phyloP scores from a whole-genome alignment of 2,797 vertebrate species.

The Crocidura indochinensis region DNA sequence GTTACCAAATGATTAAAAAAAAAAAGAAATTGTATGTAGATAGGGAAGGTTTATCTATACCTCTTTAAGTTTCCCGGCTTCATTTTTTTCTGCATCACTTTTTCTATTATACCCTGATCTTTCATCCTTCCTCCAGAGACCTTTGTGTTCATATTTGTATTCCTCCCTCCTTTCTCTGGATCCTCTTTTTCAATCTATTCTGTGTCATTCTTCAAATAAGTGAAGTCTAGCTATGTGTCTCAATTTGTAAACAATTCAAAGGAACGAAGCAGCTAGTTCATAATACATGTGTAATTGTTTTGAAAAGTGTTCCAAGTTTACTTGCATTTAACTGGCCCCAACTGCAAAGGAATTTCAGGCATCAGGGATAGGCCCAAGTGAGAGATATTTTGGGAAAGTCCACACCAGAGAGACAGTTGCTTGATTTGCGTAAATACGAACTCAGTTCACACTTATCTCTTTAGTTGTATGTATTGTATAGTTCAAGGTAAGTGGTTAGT shows the following conservation, averaged over 20 bases:
- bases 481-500: conserved; percentile 74
- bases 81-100: not conserved
- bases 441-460: conserved; percentile 54
- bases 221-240: not conserved
- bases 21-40: conserved; percentile 1
- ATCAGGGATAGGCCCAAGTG: conserved; percentile 74
- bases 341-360: conserved; percentile 81
- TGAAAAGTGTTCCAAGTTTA: conserved; percentile 49
- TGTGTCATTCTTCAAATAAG: not conserved
- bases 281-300: conserved; percentile 53
- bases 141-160: conserved; percentile 13
- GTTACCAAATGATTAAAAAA: not conserved
- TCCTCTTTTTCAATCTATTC: conserved; percentile 15
- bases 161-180: not conserved
- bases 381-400: conserved; percentile 83
- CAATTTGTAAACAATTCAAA: conserved; percentile 55
- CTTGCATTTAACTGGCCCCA: conserved; percentile 69
- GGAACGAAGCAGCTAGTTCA: conserved; percentile 40
- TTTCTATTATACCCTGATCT: not conserved
- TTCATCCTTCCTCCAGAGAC: not conserved
- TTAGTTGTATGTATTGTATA: conserved; percentile 64
- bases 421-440: conserved; percentile 69
- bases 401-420: conserved; percentile 79
- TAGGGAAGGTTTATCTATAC: too few species aligned
- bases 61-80: not conserved